Percentiles rank a stretch among this genome's conserved stretches.
Evolutionary conservation across 1,140 invertebrate genomes (phyloP).

Genomic region (Vanessa atalanta): DNA sequence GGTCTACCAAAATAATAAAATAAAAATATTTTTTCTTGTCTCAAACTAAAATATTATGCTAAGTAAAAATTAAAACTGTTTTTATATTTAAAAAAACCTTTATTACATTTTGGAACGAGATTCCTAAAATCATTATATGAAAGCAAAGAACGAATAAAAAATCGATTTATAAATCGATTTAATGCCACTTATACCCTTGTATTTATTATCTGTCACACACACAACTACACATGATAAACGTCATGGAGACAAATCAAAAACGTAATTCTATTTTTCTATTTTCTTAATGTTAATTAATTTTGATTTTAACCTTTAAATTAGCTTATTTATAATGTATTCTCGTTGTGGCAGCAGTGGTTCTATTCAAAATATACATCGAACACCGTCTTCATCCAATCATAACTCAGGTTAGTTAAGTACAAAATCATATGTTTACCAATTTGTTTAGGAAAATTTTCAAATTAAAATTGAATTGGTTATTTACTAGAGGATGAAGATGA

Average conservation of each 20-base stretch:
- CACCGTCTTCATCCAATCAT: conserved; percentile 91
- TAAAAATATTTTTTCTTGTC: conserved; percentile 1
- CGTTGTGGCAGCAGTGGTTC: conserved; percentile 92
- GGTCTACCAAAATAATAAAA: conserved; percentile 1
- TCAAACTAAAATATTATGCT: background rate
- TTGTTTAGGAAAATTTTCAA: background rate
- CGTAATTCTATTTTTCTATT: conserved; percentile 8
- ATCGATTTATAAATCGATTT: too few species aligned
- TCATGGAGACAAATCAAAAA: conserved; percentile 5
- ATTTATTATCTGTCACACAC: too few species aligned
- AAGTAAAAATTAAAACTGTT: background rate
- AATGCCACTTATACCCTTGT: background rate
- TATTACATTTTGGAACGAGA: too few species aligned
- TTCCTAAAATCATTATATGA: too few species aligned
- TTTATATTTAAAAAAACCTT: too few species aligned
- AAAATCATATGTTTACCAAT: conserved; percentile 5
- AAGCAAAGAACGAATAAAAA: too few species aligned
- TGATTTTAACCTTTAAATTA: conserved; percentile 3
- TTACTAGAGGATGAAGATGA: conserved; percentile 93
- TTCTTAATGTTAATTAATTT: conserved; percentile 8
- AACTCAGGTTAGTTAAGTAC: conserved; percentile 85
- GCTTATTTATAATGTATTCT: conserved; percentile 82
- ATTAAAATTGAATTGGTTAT: conserved; percentile 7
- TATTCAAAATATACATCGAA: conserved; percentile 83
- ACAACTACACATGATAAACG: background rate